Percentiles rank a stretch among this genome's conserved stretches.
Evolutionary conservation across 2,113 vertebrate genomes (phyloP).

Genomic region (Sinocyclocheilus anophthalmus): DNA sequence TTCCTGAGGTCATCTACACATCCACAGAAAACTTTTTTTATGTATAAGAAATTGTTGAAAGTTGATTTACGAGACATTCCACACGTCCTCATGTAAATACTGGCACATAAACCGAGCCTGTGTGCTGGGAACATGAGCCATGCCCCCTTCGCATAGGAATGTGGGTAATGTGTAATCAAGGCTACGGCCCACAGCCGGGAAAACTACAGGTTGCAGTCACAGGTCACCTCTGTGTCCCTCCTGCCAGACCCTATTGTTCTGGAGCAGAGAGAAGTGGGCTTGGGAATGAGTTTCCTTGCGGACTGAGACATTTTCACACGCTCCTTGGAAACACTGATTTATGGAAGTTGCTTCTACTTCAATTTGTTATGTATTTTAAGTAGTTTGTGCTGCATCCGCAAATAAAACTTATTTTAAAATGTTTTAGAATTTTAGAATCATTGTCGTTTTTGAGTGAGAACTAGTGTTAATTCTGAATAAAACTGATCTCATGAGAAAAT

Average conservation of each 20-base stretch:
- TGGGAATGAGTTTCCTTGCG: constrained; percentile 36
- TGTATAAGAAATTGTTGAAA: constrained; percentile 12
- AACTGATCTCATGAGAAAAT: background rate
- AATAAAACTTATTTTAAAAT: background rate
- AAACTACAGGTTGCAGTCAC: constrained; percentile 56
- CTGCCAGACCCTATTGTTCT: constrained; percentile 48
- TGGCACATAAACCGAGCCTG: background rate
- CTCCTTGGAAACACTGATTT: background rate
- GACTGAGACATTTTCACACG: constrained; percentile 37
- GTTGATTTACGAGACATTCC: constrained; percentile 38
- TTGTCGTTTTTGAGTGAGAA: background rate
- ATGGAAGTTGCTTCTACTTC: constrained; percentile 3
- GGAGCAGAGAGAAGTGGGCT: background rate
- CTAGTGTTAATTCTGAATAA: background rate
- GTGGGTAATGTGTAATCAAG: constrained; percentile 49
- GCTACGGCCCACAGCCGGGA: constrained; percentile 60
- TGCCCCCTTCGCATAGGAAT: constrained; percentile 46
- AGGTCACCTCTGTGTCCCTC: constrained; percentile 22
- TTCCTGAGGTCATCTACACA: background rate
- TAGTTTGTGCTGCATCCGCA: background rate
- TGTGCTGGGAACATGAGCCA: constrained; percentile 1
- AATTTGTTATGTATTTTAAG: background rate
- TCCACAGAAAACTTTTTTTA: background rate
- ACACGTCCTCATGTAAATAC: constrained; percentile 36
- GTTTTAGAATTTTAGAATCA: no score